These are phyloP conservation scores for Pseudopipra pipra DNA, from an alignment of 2,113 vertebrate species.

Conservation along the genomic window DNA sequence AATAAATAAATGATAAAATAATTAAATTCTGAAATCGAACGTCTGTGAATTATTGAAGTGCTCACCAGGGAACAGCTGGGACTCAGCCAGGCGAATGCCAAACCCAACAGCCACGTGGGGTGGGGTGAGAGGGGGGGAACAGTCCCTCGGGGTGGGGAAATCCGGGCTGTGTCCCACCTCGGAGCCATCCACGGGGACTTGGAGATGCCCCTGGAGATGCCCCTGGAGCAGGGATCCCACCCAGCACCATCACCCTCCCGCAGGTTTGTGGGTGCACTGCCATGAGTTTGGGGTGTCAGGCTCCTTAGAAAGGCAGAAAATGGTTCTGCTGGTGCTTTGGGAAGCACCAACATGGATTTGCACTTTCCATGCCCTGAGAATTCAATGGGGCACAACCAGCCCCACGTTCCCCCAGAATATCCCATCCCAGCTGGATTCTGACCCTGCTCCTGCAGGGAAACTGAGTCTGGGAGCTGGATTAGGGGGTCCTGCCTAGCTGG, in stretches of 20 bases:
- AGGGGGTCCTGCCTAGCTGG: neutral
- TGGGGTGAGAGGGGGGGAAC: neutral
- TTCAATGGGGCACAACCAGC: neutral
- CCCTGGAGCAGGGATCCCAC: neutral
- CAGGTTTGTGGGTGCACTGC: neutral
- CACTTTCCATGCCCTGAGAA: accelerated
- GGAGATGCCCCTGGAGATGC: neutral
- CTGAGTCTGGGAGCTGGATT: neutral
- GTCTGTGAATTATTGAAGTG: neutral
- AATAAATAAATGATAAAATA: constrained; percentile 41
- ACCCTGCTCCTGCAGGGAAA: neutral
- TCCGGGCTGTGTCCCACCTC: neutral
- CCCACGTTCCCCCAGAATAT: accelerated
- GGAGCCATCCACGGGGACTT: neutral
- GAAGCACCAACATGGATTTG: accelerated
- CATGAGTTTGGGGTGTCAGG: neutral
- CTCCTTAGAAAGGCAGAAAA: neutral
- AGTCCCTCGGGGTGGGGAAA: neutral
- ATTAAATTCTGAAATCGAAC: constrained; percentile 1
- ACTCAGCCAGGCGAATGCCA: neutral
- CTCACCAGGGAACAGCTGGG: neutral
- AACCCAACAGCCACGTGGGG: neutral
- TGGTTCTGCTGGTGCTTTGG: neutral
- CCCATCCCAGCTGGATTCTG: neutral
- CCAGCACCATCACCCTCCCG: accelerated